Percentiles rank a stretch among this genome's conserved stretches.
Evolutionary conservation across 92 coral and sea anemone genomes (phyloP).

Genomic region (Pocillopora grandis): DNA sequence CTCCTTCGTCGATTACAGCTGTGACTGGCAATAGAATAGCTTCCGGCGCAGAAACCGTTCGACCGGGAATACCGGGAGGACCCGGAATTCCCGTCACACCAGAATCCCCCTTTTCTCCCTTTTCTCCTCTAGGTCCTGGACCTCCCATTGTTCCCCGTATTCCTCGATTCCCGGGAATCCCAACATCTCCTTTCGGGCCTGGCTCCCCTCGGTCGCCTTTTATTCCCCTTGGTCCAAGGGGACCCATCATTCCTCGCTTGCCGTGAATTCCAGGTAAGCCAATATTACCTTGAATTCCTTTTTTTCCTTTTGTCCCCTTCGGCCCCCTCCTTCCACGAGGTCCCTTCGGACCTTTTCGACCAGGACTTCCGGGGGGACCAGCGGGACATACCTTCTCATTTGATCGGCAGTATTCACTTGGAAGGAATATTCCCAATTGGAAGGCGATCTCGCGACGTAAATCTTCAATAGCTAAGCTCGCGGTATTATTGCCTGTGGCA

Average conservation of each 20-base stretch:
- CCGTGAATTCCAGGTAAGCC: constrained; percentile 14
- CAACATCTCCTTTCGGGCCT: background rate
- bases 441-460: constrained; percentile 16
- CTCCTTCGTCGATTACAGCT: constrained; percentile 1
- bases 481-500: constrained; percentile 1
- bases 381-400: constrained; percentile 23
- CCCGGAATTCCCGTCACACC: constrained; percentile 15
- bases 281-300: background rate
- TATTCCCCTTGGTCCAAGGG: constrained; percentile 14
- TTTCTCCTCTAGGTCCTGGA: constrained; percentile 27
- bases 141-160: background rate
- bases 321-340: constrained; percentile 28
- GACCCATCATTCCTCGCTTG: constrained; percentile 4
- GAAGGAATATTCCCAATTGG: constrained; percentile 4
- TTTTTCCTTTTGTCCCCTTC: constrained; percentile 18
- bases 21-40: background rate
- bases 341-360: constrained; percentile 9
- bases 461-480: background rate
- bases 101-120: background rate
- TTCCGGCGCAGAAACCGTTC: background rate
- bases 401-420: constrained; percentile 25
- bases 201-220: background rate
- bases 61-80: constrained; percentile 19
- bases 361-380: constrained; percentile 33
- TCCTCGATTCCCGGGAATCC: constrained; percentile 12